A percentile compares a stretch with the other conserved stretches of the same genome.
Evolutionary conservation across 2,888 invertebrate species (phyloP).

Genomic region (Leuctra nigra): DNA sequence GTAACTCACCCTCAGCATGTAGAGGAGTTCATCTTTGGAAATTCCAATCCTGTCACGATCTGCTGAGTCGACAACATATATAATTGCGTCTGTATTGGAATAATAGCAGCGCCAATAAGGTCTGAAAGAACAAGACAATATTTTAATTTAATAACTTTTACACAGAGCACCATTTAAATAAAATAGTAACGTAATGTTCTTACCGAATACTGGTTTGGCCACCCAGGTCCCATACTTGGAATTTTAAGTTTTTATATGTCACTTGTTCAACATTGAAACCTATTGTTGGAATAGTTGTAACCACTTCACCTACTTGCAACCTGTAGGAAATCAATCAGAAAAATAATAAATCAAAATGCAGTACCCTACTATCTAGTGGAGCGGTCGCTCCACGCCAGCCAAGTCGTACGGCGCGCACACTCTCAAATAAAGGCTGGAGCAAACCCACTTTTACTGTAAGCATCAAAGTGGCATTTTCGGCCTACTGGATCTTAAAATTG

Average conservation of each 20-base stretch:
- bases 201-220: conserved; percentile 98
- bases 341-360: too few species aligned
- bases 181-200: too few species aligned
- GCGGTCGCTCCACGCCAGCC: too few species aligned
- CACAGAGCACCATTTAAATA: too few species aligned
- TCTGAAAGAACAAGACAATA: too few species aligned
- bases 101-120: conserved; percentile 99
- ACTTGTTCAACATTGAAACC: conserved; percentile 99
- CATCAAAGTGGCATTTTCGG: too few species aligned
- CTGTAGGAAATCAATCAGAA: conserved; percentile 40
- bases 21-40: conserved; percentile 95
- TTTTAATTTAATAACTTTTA: too few species aligned
- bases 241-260: conserved; percentile 97
- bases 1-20: conserved; percentile 97
- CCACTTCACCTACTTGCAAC: conserved; percentile 97
- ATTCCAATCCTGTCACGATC: conserved; percentile 98
- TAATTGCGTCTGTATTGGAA: conserved; percentile 99
- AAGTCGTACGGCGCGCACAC: too few species aligned
- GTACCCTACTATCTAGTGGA: too few species aligned
- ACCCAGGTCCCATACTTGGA: conserved; percentile 98
- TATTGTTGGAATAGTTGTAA: conserved; percentile 97
- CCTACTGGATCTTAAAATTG: too few species aligned
- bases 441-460: too few species aligned
- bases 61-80: conserved; percentile 98
- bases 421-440: too few species aligned